Evolutionary conservation across 2,888 invertebrate genomes (phyloP), one percentile per base, ranked within the genome.

Genomic region (Spisula solida): DNA sequence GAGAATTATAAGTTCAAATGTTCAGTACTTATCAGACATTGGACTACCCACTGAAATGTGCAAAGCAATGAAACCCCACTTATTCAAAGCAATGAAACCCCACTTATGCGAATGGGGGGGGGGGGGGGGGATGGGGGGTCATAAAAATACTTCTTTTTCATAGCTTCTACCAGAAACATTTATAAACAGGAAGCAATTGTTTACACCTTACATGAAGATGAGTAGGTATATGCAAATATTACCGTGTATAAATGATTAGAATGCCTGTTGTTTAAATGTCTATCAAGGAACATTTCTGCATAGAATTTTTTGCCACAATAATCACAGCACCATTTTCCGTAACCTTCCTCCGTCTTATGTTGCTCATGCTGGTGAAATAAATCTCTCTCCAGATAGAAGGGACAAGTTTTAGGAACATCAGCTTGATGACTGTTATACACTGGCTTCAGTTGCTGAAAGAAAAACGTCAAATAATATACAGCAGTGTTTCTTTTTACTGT

Each of bases 271-370:
- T 94, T 92, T 88, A 96, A 95, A 89, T 96, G 96, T 20, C 88
- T 91, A 88, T 96, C 96, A 8, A 96, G 90, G 86, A 93, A 96
- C 34, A 87, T 88, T 88, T 96, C 96, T 6, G 95, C 93, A 78
- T 94, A 93, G 89, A 96, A 96, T 34, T 93, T 91, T 92, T 96
- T 96, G 34, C 96, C 96, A 92, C 96, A 96, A 88, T 94, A 95
- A 70, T 95, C 91, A 92, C 96, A 96, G 20, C 93, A 91, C 96
- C 96, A 96, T 85, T 94, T 94, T 41, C 93, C 93, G 31, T 94
- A 88, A 10, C 93, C 87, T 80, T 95, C 95, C 91, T 95, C 93
- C 5, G 93, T 89, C 87, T 96, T 96, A 86, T 95, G 93, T 10
- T 91, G 88, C 86, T 96, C 96, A 47, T 96, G 96, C 12, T 92